Evolutionary conservation across 2,888 invertebrate species (phyloP).

Genomic region (Drosophila monieri): DNA sequence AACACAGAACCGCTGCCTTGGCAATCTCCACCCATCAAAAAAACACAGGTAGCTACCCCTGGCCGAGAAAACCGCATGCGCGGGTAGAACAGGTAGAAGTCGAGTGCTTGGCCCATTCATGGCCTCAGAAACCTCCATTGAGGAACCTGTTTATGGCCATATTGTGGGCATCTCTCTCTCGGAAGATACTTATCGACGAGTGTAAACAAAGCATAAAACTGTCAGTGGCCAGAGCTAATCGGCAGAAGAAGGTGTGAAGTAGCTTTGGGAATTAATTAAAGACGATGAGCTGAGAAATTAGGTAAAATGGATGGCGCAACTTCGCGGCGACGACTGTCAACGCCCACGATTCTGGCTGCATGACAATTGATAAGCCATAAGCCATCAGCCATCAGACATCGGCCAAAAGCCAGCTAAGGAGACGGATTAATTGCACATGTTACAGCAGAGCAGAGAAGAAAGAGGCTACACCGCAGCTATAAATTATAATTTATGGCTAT

Average conservation of each 20-base stretch:
- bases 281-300: constrained; percentile 14
- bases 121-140: constrained; percentile 9
- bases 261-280: constrained; percentile 51
- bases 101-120: not conserved
- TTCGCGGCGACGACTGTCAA: constrained; percentile 44
- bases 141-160: constrained; percentile 36
- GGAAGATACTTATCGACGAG: constrained; percentile 36
- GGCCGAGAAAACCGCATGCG: constrained; percentile 64
- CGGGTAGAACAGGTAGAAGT: constrained; percentile 63
- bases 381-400: constrained; percentile 39
- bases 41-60: constrained; percentile 40
- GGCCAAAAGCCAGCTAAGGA: constrained; percentile 66
- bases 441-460: constrained; percentile 33
- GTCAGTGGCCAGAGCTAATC: constrained; percentile 81
- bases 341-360: constrained; percentile 48
- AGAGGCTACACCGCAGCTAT: constrained; percentile 56
- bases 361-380: constrained; percentile 73
- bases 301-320: constrained; percentile 63
- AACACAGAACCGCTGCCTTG: constrained; percentile 21
- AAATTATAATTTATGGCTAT: constrained; percentile 79
- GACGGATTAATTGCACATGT: constrained; percentile 81
- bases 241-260: constrained; percentile 80
- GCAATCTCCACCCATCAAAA: constrained; percentile 45
- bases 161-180: not conserved
- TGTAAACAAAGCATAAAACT: constrained; percentile 83